Base-by-base conservation (phyloP, 2,888 invertebrate species). In the Oxycera nigricornis region DNA sequence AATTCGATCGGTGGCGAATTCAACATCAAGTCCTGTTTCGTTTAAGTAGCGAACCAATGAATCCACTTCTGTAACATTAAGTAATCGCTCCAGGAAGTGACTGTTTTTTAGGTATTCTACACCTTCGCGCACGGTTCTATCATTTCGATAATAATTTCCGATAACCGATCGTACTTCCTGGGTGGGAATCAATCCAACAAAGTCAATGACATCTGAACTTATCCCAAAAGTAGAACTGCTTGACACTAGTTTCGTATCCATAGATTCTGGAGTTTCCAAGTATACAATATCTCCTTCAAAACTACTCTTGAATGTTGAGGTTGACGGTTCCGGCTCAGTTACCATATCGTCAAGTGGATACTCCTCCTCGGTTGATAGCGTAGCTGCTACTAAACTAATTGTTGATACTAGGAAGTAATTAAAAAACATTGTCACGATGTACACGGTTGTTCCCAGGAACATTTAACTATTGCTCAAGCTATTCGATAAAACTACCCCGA, bases 201-300 rank as follows among this genome's bases (percentile, higher is more conserved):
- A 85, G 57, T 80, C 82, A 75, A 81, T 81, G 79, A 85, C 80
- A 74, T 85, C 83, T 61, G 83, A 78, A 20, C 82, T 78, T n/a
- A 78, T 55, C 17, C 52, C 20, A 41, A n/a, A 46, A 20, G 50
- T 22, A 46, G 72, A 39, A 28, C 41, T 74, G 24, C 14, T 62
- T 7, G 26, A 65, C 62, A 68, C 74, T 57, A 57, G 30, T 26
- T 65, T 65, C 65, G 68, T 62, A 14, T 31, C 6, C 6, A 35
- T 17, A 14, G 41, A 52, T 59, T 55, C 74, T 35, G 35, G 41
- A 24, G 72, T 72, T 62, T 76, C 72, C 72, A 73, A 52, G 70
- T 72, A 73, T 65, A 76, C 72, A 72, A 76, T 73, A 67, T 76
- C 75, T 50, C 74, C 73, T 22, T 28, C 22, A n/a, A 39, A 73